Evolutionary conservation across 2,797 vertebrate genomes (phyloP).

Genomic region (Acanthurus tractus): DNA sequence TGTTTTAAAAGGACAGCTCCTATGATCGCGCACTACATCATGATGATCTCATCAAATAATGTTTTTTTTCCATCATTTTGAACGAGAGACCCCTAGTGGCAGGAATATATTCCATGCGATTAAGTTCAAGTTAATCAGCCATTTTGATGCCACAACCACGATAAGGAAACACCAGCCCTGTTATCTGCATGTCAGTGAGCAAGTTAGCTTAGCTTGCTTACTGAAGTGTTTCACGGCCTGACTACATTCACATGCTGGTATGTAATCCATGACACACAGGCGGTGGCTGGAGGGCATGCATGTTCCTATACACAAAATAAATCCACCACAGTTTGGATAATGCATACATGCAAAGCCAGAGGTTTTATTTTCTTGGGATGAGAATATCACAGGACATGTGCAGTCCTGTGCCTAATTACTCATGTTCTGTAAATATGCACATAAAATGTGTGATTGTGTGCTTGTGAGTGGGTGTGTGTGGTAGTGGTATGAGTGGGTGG

Average conservation of each 20-base stretch:
- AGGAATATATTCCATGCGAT: too few species aligned
- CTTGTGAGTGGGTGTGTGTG: conserved; percentile 11
- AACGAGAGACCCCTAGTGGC: too few species aligned
- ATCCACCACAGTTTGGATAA: conserved; percentile 15
- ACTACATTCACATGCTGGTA: conserved; percentile 28
- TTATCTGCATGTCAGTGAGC: neutral
- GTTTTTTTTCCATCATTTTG: neutral
- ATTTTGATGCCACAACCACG: neutral
- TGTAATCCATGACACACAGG: neutral
- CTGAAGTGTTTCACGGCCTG: neutral
- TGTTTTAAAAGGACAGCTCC: too few species aligned
- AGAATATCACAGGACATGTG: conserved; percentile 33
- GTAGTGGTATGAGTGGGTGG: conserved; percentile 17
- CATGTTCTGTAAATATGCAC: conserved; percentile 15
- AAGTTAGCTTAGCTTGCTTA: neutral
- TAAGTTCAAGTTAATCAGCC: neutral
- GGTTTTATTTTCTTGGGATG: conserved; percentile 25
- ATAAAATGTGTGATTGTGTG: conserved; percentile 3
- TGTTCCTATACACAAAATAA: neutral
- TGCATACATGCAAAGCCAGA: conserved; percentile 15
- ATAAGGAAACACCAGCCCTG: neutral
- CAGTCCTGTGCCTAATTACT: conserved; percentile 46
- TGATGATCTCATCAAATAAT: neutral
- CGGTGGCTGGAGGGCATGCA: conserved; percentile 26
- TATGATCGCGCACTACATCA: neutral